Evolutionary conservation across 2,113 vertebrate genomes (phyloP), one percentile per base, ranked within the genome.

Genomic region (Ibidorhyncha struthersii): DNA sequence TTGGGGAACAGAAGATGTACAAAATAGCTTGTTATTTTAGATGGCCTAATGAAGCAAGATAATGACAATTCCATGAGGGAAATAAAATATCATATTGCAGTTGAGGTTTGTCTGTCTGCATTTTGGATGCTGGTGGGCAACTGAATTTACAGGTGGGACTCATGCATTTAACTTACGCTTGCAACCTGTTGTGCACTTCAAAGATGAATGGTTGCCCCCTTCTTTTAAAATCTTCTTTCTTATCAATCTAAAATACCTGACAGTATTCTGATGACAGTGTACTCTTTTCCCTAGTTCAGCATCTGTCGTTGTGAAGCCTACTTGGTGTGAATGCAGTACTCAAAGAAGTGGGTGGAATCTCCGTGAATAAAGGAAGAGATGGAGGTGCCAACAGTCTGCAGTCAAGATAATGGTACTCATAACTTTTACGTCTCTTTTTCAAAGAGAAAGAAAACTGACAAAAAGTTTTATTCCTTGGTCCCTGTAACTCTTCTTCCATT

Each of bases 321-420:
- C 25, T 6, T 62, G 65, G n/a, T 3, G 59, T 94, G 90, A 72
- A 98, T 98, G 98, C 90, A 62, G 53, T 90, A 78, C 63, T 92
- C 81, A 55, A 93, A 96, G 61, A 95, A 96, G 96, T 79, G 76
- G 59, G 55, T 47, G 58, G 96, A 96, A 52, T 91, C 70, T 36
- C 70, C 92, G 16, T 97, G 93, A 84, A 66, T 93, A 86, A 94
- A 93, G 58, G 93, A 96, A 53, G 85, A 77, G 89, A 96, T 97
- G 97, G 97, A 97, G 19, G 86, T 96, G 72, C 61, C 97, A 82
- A n/a, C 84, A 2, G 63, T 85, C 47, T 82, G 96, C 93, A 91
- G 30, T 53, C 97, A 97, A 3, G 96, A 97, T 61, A 98, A 98
- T 8, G 98, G 98, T 98, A 97, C 26, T 92, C 9, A 6, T 85